Evolutionary conservation across 2,113 vertebrate species (phyloP), one percentile per base, ranked within the genome.

Genomic region (Ibidorhyncha struthersii): DNA sequence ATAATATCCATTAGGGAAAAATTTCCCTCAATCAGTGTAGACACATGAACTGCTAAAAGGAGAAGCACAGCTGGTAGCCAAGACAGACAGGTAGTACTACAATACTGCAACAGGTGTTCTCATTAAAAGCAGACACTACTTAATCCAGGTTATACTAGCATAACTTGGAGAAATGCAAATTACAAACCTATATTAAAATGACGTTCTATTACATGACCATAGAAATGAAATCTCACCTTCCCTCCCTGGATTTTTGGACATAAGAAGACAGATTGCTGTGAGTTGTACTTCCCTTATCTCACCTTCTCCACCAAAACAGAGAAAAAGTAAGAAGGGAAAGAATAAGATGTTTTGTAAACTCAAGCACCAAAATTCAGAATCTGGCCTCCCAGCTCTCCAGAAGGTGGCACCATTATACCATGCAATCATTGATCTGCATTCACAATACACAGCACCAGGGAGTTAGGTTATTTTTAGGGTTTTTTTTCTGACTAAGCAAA

Each of bases 381-480:
- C 22, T 36, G 29, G 29, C 8, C 30, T 36, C 20, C 2, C 16
- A 73, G 10, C 3, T 66, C 73, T 70, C 90, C 92, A 95, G 74
- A 38, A 96, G 79, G 30, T 94, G 92, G 85, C 92, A 90, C 36
- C 55, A 93, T 26, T 41, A 49, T 19, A 61, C 40, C 18, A 65
- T 2, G 4, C 12, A 36, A 72, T 53, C 61, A 81, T 0, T 53
- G 25, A 52, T 38, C 12, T 20, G 36, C 8, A 0, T 18, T 73
- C 34, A 67, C 18, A 89, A 49, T 4, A 50, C 15, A 58, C 7
- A 53, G 32, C 34, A 47, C 19, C 7, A 9, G 7, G 10, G 5
- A 49, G 8, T 4, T 49, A 52, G 8, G 6, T 21, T 25, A 25
- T 25, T 43, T 50, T 85, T n/a, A 32, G 10, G 23, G 1, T 0